These are phyloP conservation scores for Otocyon megalotis DNA, from an alignment of 2,113 vertebrate species.

Conservation along the genomic window DNA sequence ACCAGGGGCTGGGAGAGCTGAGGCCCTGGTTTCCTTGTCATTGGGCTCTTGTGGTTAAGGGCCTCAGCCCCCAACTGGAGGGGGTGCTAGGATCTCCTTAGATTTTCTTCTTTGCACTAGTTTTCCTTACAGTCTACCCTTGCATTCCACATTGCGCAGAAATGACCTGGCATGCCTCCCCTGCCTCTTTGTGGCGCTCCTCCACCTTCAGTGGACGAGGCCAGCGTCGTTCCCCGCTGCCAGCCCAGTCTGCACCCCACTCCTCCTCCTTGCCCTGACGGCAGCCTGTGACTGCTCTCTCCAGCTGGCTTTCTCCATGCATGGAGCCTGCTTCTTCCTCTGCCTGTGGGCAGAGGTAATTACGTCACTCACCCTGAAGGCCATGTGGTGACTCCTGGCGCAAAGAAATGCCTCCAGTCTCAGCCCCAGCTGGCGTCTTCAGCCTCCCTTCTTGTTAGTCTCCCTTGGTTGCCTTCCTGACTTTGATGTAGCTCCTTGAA, in stretches of 20 bases:
- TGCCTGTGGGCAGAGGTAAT: not conserved
- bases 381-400: not conserved
- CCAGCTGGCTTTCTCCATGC: not conserved
- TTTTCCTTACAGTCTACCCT: not conserved
- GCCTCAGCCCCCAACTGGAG: not conserved
- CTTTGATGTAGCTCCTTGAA: not conserved
- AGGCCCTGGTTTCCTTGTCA: not conserved
- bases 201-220: not conserved
- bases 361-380: not conserved
- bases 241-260: not conserved
- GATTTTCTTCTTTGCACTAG: not conserved
- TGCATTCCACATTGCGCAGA: not conserved
- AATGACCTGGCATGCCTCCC: fast-evolving
- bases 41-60: not conserved
- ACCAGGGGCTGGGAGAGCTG: no score
- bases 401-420: not conserved
- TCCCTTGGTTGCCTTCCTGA: not conserved
- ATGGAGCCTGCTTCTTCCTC: no score
- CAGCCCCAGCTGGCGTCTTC: not conserved
- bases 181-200: not conserved
- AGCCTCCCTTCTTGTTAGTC: not conserved
- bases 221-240: not conserved
- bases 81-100: not conserved
- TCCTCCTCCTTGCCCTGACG: no score
- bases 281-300: not conserved